Evolutionary conservation across 2,113 vertebrate genomes (phyloP).

Genomic region (Emydocephalus ijimae): DNA sequence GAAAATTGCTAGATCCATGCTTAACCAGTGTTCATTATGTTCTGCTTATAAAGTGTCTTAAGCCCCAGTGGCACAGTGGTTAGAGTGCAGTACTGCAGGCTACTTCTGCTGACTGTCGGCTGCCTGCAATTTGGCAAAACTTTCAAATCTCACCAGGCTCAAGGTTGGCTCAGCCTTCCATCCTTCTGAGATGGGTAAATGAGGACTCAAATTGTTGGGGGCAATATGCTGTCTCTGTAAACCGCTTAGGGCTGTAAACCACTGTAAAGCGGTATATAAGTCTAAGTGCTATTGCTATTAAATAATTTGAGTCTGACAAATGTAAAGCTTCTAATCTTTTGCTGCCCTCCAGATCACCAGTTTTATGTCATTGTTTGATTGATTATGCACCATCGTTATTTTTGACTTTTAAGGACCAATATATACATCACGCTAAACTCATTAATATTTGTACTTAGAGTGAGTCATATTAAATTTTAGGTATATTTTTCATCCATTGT

Average conservation of each 20-base stretch:
- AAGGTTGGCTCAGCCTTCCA: too few relatives aligned
- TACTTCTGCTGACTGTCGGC: too few relatives aligned
- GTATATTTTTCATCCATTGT: neutral
- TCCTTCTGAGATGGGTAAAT: too few relatives aligned
- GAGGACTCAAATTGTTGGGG: too few relatives aligned
- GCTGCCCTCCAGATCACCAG: neutral
- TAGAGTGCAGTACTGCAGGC: too few relatives aligned
- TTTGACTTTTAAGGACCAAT: neutral
- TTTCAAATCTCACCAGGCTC: too few relatives aligned
- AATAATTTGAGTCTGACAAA: neutral
- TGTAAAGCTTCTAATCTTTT: neutral
- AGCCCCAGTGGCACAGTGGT: too few relatives aligned
- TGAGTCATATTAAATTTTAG: neutral
- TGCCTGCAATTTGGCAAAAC: too few relatives aligned
- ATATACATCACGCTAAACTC: neutral
- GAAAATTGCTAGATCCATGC: neutral
- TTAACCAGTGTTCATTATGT: neutral
- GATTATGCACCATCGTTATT: neutral
- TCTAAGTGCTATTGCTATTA: too few relatives aligned
- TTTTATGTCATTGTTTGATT: neutral
- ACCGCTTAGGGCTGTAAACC: too few relatives aligned
- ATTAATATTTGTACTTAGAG: neutral
- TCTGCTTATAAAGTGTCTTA: neutral
- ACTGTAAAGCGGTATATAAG: too few relatives aligned
- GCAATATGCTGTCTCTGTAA: too few relatives aligned